phyloP scores from a whole-genome alignment of 1,140 invertebrate genomes.

The Pogonomyrmex barbatus region DNA sequence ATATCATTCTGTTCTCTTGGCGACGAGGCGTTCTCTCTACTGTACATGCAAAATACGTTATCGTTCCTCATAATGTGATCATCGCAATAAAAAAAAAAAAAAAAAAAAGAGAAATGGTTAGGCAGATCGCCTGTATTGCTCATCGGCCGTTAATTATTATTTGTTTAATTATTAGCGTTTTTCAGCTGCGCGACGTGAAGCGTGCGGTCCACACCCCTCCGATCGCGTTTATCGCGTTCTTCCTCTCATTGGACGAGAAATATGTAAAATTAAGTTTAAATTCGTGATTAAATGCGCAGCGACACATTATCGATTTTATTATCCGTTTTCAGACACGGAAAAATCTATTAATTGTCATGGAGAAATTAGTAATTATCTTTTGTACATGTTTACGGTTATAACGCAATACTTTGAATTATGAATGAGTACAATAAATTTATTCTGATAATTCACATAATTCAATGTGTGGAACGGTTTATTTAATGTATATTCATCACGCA shows the following conservation, averaged over 20 bases:
- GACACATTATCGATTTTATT: background rate
- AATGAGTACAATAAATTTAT: conserved; percentile 29
- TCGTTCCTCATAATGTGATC: conserved; percentile 12
- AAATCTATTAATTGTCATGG: conserved; percentile 5
- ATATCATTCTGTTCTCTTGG: conserved; percentile 45
- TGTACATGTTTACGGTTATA: background rate
- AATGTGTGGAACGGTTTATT: background rate
- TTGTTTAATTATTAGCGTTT: conserved; percentile 32
- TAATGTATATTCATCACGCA: conserved; percentile 29
- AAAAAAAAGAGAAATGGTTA: background rate
- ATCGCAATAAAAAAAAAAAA: conserved; percentile 15
- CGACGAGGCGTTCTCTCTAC: conserved; percentile 42
- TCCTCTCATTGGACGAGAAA: background rate
- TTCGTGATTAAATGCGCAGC: background rate
- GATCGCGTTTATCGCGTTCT: conserved; percentile 5
- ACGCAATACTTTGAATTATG: background rate
- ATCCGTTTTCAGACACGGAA: background rate
- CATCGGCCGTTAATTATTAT: conserved; percentile 45
- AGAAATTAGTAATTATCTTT: conserved; percentile 20
- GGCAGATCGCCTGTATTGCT: conserved; percentile 27
- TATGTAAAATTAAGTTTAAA: background rate
- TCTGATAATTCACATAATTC: conserved; percentile 19
- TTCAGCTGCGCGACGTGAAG: conserved; percentile 38
- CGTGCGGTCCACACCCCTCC: conserved; percentile 46
- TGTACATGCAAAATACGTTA: conserved; percentile 50